Conservation (phyloP, 2,797 vertebrate species). For the Sebastes aleutianus region DNA sequence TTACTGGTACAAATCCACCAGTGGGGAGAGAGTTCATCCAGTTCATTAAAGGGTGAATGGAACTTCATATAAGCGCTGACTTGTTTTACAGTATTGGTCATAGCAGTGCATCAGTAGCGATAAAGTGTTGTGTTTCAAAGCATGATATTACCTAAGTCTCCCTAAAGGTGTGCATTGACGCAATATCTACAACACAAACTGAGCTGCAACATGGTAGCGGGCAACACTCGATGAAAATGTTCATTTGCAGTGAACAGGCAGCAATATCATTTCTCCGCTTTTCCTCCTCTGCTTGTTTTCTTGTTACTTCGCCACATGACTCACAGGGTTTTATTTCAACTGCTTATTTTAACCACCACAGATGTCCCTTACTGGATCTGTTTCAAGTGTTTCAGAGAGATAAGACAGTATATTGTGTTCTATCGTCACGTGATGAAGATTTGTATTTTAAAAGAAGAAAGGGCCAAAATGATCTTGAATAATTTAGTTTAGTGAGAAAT, state of each 20-base stretch:
- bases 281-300: constrained; percentile 17
- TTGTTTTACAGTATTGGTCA: background rate
- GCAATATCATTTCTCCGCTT: constrained; percentile 22
- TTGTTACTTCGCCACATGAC: constrained; percentile 41
- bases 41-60: background rate
- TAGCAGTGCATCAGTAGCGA: background rate
- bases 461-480: background rate
- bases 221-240: background rate
- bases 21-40: background rate
- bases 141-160: background rate
- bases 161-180: background rate
- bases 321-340: constrained; percentile 21
- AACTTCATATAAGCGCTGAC: background rate
- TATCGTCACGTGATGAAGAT: background rate
- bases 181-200: background rate
- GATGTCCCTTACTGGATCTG: constrained; percentile 11
- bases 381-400: constrained; percentile 17
- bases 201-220: background rate
- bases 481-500: background rate
- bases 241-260: constrained; percentile 31
- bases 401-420: background rate
- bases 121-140: background rate
- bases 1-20: background rate
- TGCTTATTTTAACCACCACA: constrained; percentile 28
- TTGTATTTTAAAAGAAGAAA: background rate